These are phyloP conservation scores for Pelobates fuscus DNA, from an alignment of 2,113 vertebrate genomes.

Conservation along the genomic window DNA sequence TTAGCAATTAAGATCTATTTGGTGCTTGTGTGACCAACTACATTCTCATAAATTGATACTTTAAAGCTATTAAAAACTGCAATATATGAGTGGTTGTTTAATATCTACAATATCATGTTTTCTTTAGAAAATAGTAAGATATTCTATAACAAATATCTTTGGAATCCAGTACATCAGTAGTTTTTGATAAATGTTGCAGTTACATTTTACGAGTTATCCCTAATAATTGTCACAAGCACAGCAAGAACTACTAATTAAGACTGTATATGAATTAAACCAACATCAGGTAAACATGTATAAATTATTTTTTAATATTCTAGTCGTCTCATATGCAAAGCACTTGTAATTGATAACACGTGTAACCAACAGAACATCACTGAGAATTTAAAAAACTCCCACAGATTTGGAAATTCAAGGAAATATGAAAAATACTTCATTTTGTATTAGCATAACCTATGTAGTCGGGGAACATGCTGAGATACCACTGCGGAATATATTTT, in stretches of 20 bases:
- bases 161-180: no score
- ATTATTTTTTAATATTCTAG: slow-evolving; percentile 28
- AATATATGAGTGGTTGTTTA: no score
- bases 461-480: neutral
- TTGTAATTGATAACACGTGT: slow-evolving; percentile 21
- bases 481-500: neutral
- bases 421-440: slow-evolving; percentile 8
- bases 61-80: no score
- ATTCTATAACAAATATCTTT: no score
- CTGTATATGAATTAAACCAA: slow-evolving; percentile 11
- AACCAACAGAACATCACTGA: neutral
- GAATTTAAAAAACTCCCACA: slow-evolving; percentile 20
- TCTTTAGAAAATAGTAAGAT: no score
- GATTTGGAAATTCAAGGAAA: slow-evolving; percentile 8
- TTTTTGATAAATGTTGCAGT: neutral
- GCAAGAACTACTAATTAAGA: neutral
- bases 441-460: neutral
- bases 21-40: no score
- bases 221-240: neutral
- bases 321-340: slow-evolving; percentile 36
- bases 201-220: neutral
- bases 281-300: slow-evolving; percentile 1
- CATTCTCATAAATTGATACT: no score
- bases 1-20: no score
- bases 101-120: no score